Evolutionary conservation across 2,113 vertebrate genomes (phyloP).

Genomic region (Catagonus wagneri): DNA sequence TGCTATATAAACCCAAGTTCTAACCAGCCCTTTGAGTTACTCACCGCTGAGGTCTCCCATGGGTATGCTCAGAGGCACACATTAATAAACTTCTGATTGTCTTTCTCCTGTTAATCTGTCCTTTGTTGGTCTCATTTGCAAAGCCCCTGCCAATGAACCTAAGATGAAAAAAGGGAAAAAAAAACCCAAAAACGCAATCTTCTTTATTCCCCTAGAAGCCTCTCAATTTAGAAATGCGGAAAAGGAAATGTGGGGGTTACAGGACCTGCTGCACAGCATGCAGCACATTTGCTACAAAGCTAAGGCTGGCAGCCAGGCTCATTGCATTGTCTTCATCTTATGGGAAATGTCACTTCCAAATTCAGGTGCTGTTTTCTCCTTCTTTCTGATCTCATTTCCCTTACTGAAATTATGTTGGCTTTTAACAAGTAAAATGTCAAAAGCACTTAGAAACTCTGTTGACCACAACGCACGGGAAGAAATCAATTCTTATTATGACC

Average conservation of each 20-base stretch:
- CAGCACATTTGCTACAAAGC: neutral
- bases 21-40: neutral
- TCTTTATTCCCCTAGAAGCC: neutral
- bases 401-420: neutral
- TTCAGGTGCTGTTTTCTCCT: neutral
- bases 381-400: neutral
- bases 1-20: neutral
- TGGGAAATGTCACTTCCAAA: neutral
- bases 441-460: conserved; percentile 16
- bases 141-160: neutral
- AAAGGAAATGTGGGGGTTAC: neutral
- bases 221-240: neutral
- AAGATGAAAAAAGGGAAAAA: neutral
- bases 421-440: neutral
- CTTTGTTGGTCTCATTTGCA: neutral
- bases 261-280: neutral
- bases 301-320: neutral
- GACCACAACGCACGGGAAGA: neutral
- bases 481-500: neutral
- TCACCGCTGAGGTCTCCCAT: neutral
- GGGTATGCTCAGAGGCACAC: neutral
- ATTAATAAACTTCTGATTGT: neutral
- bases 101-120: neutral
- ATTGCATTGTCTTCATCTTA: too few species aligned
- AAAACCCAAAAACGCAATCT: too few species aligned